These are phyloP conservation scores for Rhinogobius similis DNA, from an alignment of 2,113 vertebrate species.

Conservation along the genomic window DNA sequence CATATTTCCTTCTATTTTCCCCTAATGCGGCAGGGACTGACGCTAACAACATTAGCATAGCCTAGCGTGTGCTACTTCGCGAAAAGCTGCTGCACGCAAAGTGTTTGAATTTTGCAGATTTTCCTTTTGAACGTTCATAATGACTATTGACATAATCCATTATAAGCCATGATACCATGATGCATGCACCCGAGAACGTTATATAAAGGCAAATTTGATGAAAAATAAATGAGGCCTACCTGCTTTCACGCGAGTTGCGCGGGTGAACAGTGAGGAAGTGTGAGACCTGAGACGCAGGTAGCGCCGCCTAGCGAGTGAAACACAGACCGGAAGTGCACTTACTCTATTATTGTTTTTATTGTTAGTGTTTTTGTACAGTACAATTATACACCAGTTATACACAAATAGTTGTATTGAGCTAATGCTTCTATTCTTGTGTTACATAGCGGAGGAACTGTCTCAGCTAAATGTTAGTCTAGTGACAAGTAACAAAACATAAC, in stretches of 20 bases:
- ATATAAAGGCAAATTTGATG: not conserved
- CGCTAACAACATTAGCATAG: conserved; percentile 25
- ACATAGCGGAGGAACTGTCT: not conserved
- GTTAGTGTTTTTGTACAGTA: not conserved
- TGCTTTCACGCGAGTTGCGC: conserved; percentile 56
- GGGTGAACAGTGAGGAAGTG: conserved; percentile 45
- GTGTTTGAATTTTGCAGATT: not conserved
- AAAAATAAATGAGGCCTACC: conserved; percentile 63
- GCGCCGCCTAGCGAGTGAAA: conserved; percentile 37
- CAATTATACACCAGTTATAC: too few species aligned
- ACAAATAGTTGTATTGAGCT: not conserved
- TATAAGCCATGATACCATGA: fast-evolving
- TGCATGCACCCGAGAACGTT: fast-evolving
- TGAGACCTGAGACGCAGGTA: conserved; percentile 13
- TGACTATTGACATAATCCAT: fast-evolving
- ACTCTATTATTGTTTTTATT: not conserved
- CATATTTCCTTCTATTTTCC: not conserved
- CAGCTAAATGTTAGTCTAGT: not conserved
- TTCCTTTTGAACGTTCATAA: not conserved
- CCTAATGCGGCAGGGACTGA: conserved; percentile 8
- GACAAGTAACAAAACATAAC: not conserved
- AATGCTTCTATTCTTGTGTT: not conserved
- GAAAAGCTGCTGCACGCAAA: conserved; percentile 7
- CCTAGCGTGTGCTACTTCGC: conserved; percentile 19
- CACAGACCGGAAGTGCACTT: conserved; percentile 11